Percentiles rank a stretch among this genome's conserved stretches.
Evolutionary conservation across 2,888 invertebrate species (phyloP).

Genomic region (Nomada goodeniana): DNA sequence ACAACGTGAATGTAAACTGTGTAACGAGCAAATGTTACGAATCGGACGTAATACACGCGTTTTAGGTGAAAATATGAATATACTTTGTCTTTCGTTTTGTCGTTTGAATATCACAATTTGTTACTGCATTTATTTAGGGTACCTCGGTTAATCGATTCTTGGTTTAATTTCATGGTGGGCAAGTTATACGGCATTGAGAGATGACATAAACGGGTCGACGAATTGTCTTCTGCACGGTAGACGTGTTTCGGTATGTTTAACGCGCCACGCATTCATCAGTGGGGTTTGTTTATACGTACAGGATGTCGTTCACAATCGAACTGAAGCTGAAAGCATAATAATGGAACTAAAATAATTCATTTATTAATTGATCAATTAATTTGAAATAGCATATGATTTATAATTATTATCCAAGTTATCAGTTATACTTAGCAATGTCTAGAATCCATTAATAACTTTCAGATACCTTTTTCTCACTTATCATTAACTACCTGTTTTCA

Average conservation of each 20-base stretch:
- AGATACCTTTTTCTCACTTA: no score
- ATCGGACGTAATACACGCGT: not conserved
- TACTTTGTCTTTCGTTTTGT: no score
- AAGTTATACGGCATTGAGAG: constrained; percentile 61
- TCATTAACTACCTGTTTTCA: no score
- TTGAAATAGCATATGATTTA: no score
- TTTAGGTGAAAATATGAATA: not conserved
- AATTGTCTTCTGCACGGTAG: constrained; percentile 69
- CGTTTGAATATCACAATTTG: no score
- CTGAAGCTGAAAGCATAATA: not conserved
- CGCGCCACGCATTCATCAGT: constrained; percentile 67
- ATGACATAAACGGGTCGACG: constrained; percentile 69
- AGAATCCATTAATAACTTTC: no score
- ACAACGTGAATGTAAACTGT: no score
- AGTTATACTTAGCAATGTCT: not conserved
- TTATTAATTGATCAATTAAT: no score
- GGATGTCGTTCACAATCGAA: constrained; percentile 40
- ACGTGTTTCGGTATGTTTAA: constrained; percentile 73
- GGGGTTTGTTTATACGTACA: constrained; percentile 31
- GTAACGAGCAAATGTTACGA: no score
- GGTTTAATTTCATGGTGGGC: constrained; percentile 43
- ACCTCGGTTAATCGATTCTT: constrained; percentile 57
- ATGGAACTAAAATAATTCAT: no score
- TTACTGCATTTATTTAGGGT: constrained; percentile 12
- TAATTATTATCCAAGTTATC: not conserved